Evolutionary conservation across 2,113 vertebrate species (phyloP).

Genomic region (Malurus elegans): DNA sequence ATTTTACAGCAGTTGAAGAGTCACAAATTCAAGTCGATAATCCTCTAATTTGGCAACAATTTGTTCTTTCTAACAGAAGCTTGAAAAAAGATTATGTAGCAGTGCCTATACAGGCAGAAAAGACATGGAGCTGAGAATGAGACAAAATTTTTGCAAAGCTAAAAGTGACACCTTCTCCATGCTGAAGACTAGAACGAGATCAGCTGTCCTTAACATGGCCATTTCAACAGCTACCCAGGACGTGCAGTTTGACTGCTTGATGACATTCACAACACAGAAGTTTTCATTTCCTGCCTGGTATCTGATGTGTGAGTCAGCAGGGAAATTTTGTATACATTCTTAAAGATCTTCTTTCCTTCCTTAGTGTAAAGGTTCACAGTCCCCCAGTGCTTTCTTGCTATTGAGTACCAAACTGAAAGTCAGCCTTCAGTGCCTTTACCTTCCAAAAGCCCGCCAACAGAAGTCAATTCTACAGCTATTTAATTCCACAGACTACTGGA

Average conservation of each 20-base stretch:
- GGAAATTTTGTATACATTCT: not conserved
- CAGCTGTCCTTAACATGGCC: not conserved
- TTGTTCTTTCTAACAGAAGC: not conserved
- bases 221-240: not conserved
- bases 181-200: not conserved
- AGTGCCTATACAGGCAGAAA: not conserved
- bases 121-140: not conserved
- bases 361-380: accelerated
- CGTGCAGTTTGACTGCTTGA: not conserved
- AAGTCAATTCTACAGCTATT: not conserved
- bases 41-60: not conserved
- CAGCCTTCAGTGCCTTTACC: not conserved
- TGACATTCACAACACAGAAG: not conserved
- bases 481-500: not conserved
- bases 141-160: not conserved
- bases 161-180: not conserved
- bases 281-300: constrained; percentile 16
- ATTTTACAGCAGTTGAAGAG: not conserved
- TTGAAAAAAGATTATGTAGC: not conserved
- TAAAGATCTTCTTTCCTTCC: not conserved
- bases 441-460: not conserved
- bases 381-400: not conserved
- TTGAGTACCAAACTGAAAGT: not conserved
- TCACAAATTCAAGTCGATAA: not conserved
- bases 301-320: not conserved